Base-by-base conservation (phyloP, 2,888 invertebrate genomes). In the Agonum fuliginosum region DNA sequence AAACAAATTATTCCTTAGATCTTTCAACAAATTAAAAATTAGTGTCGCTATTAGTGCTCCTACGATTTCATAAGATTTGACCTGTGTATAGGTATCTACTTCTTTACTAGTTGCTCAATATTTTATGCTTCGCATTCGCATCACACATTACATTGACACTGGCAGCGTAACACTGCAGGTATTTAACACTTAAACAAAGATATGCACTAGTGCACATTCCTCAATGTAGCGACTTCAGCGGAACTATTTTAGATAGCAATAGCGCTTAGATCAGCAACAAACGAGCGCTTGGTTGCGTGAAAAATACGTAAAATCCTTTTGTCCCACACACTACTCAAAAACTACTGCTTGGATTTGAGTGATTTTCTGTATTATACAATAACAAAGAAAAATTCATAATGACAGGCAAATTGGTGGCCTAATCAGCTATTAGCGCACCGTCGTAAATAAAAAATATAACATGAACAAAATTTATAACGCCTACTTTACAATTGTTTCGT, bases 201-300 rank as follows among this genome's bases (percentile, higher is more conserved):
- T 41, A 67, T 20, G 22, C 19, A 41, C 17, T 17, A 5, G 34
- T 41, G 41, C 67, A 41, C 67, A 67, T 67, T 67, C 67, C 67
- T 20, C 8, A n/a, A 17, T 67, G 37, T 19, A 19, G 67, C 41
- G 41, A 67, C 17, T 34, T 41, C 41, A 67, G 67, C 67, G 22
- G 41, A 67, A 67, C 37, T 20, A 67, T 67, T 67, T 41, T 41
- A 67, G 27, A 58, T 58, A 14, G n/a, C 6, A 12, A 58, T 58
- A 14, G n/a, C 6, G 58, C 58, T 54, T 20, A 30, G 30, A 8
- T 58, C 58, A 58, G 24, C 58, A 58, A 12, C n/a, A 37, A 37
- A 37, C 37, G n/a, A 37, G 37, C 37, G 12, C 37, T 37, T 10
- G 3, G 37, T 3, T 1, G 3, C 37, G 3, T 6, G 12, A 10